Conservation (phyloP, 2,888 invertebrate species). For the Leucophora obtusa region DNA sequence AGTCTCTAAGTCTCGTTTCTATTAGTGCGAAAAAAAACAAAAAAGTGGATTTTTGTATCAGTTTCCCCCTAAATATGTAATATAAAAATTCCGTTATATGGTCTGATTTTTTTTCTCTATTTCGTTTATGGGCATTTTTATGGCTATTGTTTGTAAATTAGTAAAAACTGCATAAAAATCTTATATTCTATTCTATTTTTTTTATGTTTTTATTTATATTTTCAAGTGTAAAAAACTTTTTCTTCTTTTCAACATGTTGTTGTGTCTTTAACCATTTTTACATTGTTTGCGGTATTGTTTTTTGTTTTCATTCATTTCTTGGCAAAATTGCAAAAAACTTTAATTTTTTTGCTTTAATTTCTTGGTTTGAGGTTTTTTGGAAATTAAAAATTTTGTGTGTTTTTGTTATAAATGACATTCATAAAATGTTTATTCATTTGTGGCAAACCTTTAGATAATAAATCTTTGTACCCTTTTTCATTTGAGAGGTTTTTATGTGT, state of each 20-base stretch:
- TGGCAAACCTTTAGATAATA: slow-evolving; percentile 35
- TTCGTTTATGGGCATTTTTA: slow-evolving; percentile 5
- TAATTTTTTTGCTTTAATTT: background rate
- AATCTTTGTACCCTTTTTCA: slow-evolving; percentile 15
- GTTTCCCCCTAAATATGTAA: background rate
- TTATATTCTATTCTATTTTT: background rate
- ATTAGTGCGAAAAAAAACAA: slow-evolving; percentile 8
- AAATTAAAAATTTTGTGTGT: slow-evolving; percentile 9
- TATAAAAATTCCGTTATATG: slow-evolving; percentile 2
- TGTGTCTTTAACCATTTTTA: background rate
- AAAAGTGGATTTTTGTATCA: slow-evolving; percentile 5
- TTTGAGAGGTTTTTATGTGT: background rate
- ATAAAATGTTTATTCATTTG: slow-evolving; percentile 44
- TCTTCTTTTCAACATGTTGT: slow-evolving; percentile 9
- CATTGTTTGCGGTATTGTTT: background rate
- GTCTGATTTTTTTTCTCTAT: background rate
- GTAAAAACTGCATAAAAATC: slow-evolving; percentile 3
- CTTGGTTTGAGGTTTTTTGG: background rate
- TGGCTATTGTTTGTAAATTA: slow-evolving; percentile 1
- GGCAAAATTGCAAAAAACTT: slow-evolving; percentile 16
- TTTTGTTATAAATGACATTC: slow-evolving; percentile 41
- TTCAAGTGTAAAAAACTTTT: background rate
- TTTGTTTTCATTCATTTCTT: background rate
- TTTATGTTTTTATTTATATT: background rate
- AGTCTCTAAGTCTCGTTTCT: slow-evolving; percentile 14